Evolutionary conservation across 2,113 vertebrate genomes (phyloP), one percentile per base, ranked within the genome.

Genomic region (Pseudopipra pipra): DNA sequence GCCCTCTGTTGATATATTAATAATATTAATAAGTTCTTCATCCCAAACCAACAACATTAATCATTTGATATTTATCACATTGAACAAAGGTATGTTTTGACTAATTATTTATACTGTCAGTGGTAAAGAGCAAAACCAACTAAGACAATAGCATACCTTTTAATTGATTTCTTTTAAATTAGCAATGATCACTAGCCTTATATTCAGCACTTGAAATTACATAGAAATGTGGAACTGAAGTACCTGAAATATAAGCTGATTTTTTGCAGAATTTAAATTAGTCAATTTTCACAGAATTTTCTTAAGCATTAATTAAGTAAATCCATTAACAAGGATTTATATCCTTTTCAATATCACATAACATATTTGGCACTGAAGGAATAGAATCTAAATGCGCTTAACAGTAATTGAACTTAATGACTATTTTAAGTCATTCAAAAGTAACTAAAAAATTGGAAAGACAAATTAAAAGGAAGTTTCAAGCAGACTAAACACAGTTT

Each of bases 1-100:
- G 95, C 93, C 93, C 93, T 86, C 95, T 96, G 22, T 74, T 95
- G 96, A 96, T 90, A 83, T 12, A 75, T 19, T 24, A 70, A 9
- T 70, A 55, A 74, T 35, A 55, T 11, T 47, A 78, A 16, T 30
- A 37, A 85, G 16, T 46, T 72, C 35, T 56, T 39, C 4, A 83
- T 46, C 27, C 35, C 43, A 83, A 89, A 22, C 19, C 6, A 58
- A 2, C 52, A 58, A 33, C 0, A 49, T 20, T 35, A 44, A 39
- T 22, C 3, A 87, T 24, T 44, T 80, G 33, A 77, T 13, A n/a
- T 39, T 67, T 66, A 67, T 37, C 27, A 67, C 6, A 37, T 4
- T 16, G 43, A 23, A 84, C 4, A 84, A 76, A 62, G 6, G n/a
- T 19, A 49, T 15, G 5, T 12, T 85, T 85, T 58, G 27, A 76